These are phyloP conservation scores for Willisornis vidua DNA, from an alignment of 2,113 vertebrate genomes.

Conservation along the genomic window DNA sequence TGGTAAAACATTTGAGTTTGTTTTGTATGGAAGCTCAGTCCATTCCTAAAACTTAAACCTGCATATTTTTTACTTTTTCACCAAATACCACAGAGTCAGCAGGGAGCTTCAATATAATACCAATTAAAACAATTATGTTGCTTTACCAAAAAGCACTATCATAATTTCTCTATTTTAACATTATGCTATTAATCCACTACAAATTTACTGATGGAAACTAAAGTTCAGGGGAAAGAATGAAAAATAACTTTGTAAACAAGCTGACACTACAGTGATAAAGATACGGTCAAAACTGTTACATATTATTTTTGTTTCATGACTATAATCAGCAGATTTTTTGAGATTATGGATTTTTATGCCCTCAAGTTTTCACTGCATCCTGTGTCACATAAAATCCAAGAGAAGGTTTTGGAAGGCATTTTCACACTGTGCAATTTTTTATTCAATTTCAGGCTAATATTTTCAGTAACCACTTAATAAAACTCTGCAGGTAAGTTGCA, in stretches of 20 bases:
- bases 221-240: background rate
- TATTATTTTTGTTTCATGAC: background rate
- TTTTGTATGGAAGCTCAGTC: background rate
- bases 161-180: background rate
- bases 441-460: background rate
- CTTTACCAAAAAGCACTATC: background rate
- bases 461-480: slow-evolving; percentile 5
- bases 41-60: background rate
- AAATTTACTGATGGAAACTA: background rate
- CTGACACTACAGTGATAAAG: background rate
- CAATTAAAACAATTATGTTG: background rate
- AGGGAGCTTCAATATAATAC: background rate
- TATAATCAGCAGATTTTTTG: background rate
- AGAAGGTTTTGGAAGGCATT: slow-evolving; percentile 7
- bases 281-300: background rate
- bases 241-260: background rate
- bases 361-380: background rate
- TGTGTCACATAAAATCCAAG: background rate
- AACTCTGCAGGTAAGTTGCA: background rate
- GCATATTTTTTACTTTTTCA: background rate
- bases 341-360: background rate
- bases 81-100: background rate
- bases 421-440: background rate
- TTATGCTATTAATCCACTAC: background rate
- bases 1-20: background rate